phyloP scores from a whole-genome alignment of 2,888 invertebrate genomes.

The Mylabris sibirica region DNA sequence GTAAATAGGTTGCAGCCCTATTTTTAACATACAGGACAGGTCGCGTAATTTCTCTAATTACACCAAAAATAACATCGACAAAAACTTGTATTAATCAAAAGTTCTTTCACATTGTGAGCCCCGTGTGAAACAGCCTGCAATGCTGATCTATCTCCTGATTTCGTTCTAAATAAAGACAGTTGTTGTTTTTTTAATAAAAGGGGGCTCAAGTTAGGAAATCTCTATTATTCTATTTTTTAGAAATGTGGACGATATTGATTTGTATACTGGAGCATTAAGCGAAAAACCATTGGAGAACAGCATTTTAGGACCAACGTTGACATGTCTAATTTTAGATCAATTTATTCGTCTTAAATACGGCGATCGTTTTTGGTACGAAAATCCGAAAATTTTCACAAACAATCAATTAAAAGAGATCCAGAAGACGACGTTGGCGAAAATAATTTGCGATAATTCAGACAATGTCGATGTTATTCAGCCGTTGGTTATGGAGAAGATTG shows the following conservation, averaged over 20 bases:
- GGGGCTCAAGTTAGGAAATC: not conserved
- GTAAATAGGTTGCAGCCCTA: too few relatives aligned
- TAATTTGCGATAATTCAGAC: conserved; percentile 82
- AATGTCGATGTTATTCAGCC: conserved; percentile 70
- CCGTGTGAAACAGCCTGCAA: too few relatives aligned
- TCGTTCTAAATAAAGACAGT: too few relatives aligned
- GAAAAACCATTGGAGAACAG: conserved; percentile 76
- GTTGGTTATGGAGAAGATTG: conserved; percentile 73
- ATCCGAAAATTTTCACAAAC: conserved; percentile 71
- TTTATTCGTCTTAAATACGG: conserved; percentile 81
- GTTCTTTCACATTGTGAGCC: too few relatives aligned
- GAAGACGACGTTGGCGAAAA: conserved; percentile 73
- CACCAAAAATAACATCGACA: not conserved
- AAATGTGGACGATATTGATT: conserved; percentile 82
- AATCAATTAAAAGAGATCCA: conserved; percentile 84
- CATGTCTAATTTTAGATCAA: conserved; percentile 85
- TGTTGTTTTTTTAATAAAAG: not conserved
- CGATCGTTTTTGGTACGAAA: conserved; percentile 92
- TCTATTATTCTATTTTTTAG: conserved; percentile 53
- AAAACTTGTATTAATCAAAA: not conserved
- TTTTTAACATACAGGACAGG: not conserved
- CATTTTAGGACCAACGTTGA: conserved; percentile 84
- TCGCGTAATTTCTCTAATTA: not conserved
- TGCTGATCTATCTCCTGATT: too few relatives aligned
- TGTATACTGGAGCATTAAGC: conserved; percentile 87